Evolutionary conservation across 35 echinoderm and acorn worm species (phyloP).

Genomic region (Apostichopus parvimensis): DNA sequence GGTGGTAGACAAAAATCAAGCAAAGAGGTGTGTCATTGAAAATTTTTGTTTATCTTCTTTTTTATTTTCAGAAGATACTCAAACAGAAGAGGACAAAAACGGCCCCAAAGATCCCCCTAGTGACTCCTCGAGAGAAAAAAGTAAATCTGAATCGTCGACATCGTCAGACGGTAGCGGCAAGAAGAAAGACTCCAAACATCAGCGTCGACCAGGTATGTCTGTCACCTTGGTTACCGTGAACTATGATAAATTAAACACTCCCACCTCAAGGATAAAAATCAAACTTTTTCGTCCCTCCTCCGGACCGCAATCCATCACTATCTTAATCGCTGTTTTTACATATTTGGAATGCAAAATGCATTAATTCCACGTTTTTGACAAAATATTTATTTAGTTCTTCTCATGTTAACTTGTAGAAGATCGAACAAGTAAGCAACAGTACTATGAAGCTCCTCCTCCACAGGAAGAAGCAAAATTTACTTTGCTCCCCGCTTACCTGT

Average conservation of each 20-base stretch:
- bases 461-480: no score
- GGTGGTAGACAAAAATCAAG: no score
- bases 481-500: no score
- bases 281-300: background rate
- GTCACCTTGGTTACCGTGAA: background rate
- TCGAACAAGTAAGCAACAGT: no score
- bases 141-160: slow-evolving; percentile 16
- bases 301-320: background rate
- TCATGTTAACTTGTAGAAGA: no score
- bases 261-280: background rate
- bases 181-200: background rate
- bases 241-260: background rate
- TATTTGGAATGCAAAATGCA: background rate
- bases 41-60: background rate
- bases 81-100: slow-evolving; percentile 20
- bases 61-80: slow-evolving; percentile 4
- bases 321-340: background rate
- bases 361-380: no score
- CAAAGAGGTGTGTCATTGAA: no score
- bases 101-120: slow-evolving; percentile 19
- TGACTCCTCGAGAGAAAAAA: background rate
- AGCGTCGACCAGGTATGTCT: slow-evolving; percentile 27
- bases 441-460: no score
- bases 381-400: no score
- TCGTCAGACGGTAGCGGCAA: slow-evolving; percentile 14